A percentile compares a stretch with the other conserved stretches of the same genome.
These are phyloP conservation scores for Lymantria monacha DNA, from an alignment of 2,888 invertebrate genomes.

Conservation along the genomic window DNA sequence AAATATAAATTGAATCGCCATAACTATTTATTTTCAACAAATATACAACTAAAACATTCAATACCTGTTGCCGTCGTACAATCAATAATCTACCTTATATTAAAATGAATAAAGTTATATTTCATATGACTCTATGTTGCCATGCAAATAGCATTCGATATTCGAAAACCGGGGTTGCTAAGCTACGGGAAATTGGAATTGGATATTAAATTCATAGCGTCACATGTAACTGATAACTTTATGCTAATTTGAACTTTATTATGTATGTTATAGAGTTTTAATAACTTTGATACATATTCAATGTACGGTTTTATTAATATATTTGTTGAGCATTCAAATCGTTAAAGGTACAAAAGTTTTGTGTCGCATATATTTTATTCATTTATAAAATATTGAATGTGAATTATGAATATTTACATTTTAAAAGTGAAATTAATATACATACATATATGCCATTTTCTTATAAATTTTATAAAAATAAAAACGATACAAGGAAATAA, in stretches of 20 bases:
- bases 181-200: conserved; percentile 46
- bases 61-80: conserved; percentile 13
- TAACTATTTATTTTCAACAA: neutral
- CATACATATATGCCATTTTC: too few species aligned
- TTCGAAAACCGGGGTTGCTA: conserved; percentile 49
- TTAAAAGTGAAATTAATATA: too few species aligned
- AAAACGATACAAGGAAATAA: too few species aligned
- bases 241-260: conserved; percentile 6
- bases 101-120: neutral
- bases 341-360: conserved; percentile 6
- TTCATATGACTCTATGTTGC: neutral
- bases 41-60: neutral
- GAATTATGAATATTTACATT: neutral
- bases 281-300: neutral
- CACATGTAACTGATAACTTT: conserved; percentile 1
- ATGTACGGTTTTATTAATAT: neutral
- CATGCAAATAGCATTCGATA: conserved; percentile 22
- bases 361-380: conserved; percentile 12
- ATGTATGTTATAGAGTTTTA: neutral
- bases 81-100: conserved; percentile 19
- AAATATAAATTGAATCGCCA: too few species aligned
- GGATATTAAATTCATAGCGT: conserved; percentile 3
- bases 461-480: too few species aligned
- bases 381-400: neutral
- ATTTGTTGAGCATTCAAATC: conserved; percentile 4